Base-by-base conservation (phyloP, 1,140 invertebrate genomes). In the Tribolium castaneum region DNA sequence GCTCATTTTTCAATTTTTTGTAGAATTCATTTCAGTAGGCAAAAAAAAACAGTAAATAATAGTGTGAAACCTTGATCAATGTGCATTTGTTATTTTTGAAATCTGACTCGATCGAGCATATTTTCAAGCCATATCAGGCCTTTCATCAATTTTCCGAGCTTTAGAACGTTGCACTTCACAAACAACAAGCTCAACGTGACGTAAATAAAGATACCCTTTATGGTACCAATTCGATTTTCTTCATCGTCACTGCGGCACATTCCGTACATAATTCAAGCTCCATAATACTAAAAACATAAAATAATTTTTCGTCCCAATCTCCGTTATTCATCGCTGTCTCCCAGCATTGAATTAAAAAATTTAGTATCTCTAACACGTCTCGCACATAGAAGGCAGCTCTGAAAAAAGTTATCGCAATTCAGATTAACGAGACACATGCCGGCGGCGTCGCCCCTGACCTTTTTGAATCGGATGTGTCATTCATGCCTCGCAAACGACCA, bases 321-420 rank as follows among this genome's bases (percentile, higher is more conserved):
- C 52, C 16, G 12, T 56, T 9, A 14, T 56, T 56, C 52, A 56
- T 56, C 34, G 6, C 25, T 66, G 9, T 66, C 10, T 66, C 25
- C 7, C 10, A 14, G 0, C 30, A 12, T 35, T 14, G 59, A 66
- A 66, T 66, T 66, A 66, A 66, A 66, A 66, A 66, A 66, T 35
- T 66, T 66, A n/a, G 59, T 66, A 66, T 66, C 59, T 66, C 25
- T 30, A 14, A 66, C 59, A 66, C 59, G 59, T 66, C 30, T 35
- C 30, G 10, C 54, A 14, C 59, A 35, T 35, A 66, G 7, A 66
- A 66, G 34, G 25, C 5, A 22, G 59, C 59, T 66, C 7, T 22
- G 30, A 30, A 66, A 66, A 66, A 66, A 66, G 25, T 66, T 66
- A 66, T 66, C 59, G 59, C 59, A 66, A 66, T 66, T 66, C 59